Evolutionary conservation across 2,113 vertebrate species (phyloP), one percentile per base, ranked within the genome.

Genomic region (Setophaga kirtlandii): DNA sequence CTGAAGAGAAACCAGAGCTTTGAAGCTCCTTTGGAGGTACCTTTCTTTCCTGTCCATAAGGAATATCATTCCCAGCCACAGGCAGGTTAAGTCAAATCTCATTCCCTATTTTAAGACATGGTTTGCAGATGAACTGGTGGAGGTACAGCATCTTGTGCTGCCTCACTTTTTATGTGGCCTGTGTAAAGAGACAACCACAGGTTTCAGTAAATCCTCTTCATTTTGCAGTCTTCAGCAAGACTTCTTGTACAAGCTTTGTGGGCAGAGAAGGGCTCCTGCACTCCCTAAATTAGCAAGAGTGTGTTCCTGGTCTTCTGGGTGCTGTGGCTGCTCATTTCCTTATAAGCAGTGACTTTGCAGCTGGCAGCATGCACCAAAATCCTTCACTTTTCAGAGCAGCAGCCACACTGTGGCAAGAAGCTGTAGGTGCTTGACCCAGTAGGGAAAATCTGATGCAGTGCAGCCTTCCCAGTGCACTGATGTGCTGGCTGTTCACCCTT

Each of bases 341-440:
- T 93, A 87, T 87, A 97, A 94, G 89, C 92, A 89, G 75, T 67
- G 91, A 76, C 42, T 87, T 64, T 52, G 83, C 62, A 79, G 93
- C 85, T 96, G 93, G 91, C 94, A 96, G 53, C 37, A 3, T n/a
- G 47, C 69, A 78, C 44, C 81, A 52, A 67, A 92, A 86, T 53
- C 77, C 46, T 86, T 87, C 80, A 80, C 87, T 94, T 94, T 95
- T 78, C 91, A 75, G 60, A 74, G 64, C 83, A 78, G 81, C 64
- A 81, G 80, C 92, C 70, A 68, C 46, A 59, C 64, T 82, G 90
- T 65, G 64, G 53, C 83, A 59, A 71, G 55, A 87, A 63, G 21
- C 65, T 83, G 3, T 62, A 78, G 90, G 78, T 79, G 56, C 68
- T 75, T 52, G 53, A 49, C 58, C 37, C 74, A 42, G 44, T 19